Conservation (phyloP, 2,888 invertebrate species). For the Eilema caniola region DNA sequence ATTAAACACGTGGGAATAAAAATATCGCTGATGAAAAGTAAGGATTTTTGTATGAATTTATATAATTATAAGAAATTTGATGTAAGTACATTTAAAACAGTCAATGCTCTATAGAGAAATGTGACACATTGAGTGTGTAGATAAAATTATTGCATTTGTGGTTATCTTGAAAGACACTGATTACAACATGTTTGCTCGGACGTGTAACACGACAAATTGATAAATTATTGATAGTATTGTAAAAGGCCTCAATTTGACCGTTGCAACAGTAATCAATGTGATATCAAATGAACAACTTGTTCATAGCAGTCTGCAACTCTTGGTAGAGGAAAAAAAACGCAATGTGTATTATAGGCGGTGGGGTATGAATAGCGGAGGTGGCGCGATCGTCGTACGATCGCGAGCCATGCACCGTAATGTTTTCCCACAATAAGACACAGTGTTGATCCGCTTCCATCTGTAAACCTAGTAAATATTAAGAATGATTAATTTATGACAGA, state of each 20-base stretch:
- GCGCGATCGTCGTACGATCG: constrained; percentile 75
- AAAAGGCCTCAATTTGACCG: constrained; percentile 8
- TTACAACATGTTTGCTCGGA: constrained; percentile 10
- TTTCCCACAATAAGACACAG: constrained; percentile 60
- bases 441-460: constrained; percentile 35
- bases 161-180: constrained; percentile 19
- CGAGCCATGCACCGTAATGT: constrained; percentile 48
- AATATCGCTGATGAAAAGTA: neutral
- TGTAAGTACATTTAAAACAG: neutral
- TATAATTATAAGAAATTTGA: neutral
- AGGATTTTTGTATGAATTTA: neutral
- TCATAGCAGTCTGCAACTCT: constrained; percentile 22
- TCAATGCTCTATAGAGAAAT: neutral
- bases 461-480: neutral
- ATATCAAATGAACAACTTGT: constrained; percentile 22
- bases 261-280: neutral
- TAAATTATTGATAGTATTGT: constrained; percentile 27
- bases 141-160: neutral
- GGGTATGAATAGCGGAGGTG: constrained; percentile 61
- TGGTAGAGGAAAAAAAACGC: constrained; percentile 43
- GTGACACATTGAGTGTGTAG: constrained; percentile 6
- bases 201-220: constrained; percentile 31
- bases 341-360: constrained; percentile 54
- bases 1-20: neutral
- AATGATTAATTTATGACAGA: neutral